Conservation (phyloP, 2,797 vertebrate species). For the Myotis daubentonii region DNA sequence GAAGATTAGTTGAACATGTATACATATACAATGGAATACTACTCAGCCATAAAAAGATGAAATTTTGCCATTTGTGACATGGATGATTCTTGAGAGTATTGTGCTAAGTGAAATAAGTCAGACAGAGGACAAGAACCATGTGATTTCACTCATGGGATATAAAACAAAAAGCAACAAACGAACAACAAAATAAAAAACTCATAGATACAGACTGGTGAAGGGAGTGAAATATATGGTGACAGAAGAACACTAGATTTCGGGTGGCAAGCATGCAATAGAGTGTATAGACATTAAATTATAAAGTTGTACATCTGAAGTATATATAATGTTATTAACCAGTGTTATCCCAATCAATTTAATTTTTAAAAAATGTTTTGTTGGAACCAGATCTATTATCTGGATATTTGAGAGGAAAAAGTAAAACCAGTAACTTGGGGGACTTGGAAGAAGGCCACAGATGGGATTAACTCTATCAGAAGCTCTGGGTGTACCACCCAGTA, state of each 20-base stretch:
- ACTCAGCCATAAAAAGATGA: not conserved
- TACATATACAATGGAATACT: not conserved
- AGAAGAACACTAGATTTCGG: not conserved
- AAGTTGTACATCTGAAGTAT: not conserved
- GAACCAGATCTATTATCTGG: not conserved
- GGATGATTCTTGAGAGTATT: not conserved
- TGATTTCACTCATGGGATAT: not conserved
- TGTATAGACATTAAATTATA: not conserved
- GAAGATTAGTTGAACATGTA: not conserved
- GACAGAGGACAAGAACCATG: not conserved
- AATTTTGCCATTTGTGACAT: not conserved
- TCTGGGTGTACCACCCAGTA: not conserved
- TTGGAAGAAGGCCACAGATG: not conserved
- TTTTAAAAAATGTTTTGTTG: not conserved
- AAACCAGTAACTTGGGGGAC: not conserved
- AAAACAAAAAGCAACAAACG: not conserved
- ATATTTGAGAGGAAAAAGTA: conserved; percentile 34
- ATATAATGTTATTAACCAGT: not conserved
- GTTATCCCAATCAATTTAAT: not conserved
- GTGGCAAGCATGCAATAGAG: not conserved
- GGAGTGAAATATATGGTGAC: not conserved
- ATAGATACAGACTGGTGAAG: not conserved
- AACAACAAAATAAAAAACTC: not conserved
- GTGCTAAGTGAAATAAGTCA: not conserved
- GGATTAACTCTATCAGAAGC: not conserved